Base-by-base conservation (phyloP, 1,140 invertebrate genomes). In the Centruroides sculpturatus region DNA sequence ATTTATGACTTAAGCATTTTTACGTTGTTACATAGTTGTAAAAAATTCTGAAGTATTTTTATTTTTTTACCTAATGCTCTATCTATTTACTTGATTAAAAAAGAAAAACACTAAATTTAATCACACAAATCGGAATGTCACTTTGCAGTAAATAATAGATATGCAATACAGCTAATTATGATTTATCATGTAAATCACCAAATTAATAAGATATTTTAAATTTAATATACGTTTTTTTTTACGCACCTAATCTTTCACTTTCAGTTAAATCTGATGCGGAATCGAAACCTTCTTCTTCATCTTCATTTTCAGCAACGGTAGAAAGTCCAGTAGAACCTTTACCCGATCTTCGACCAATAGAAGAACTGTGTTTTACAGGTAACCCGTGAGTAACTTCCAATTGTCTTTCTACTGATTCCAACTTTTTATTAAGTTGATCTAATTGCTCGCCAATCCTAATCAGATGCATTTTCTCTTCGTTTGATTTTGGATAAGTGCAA, bases 401-500 rank as follows among this genome's bases (percentile, higher is more conserved):
- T 5, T 65, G 64, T 54, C 62, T 58, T 36, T 61, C 63, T 4
- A 67, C 13, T 5, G 35, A 55, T 8, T 53, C 47, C 5, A 66
- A 23, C 46, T 68, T 65, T 67, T 85, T 88, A 59, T 82, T 83
- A 12, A 94, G 79, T 46, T 81, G 81, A 56, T 92, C 86, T 62
- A 94, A 74, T 1, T 87, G 87, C 57, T 92, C 87, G 0, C 89
- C 86, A 65, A 94, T 93, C 48, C 86, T 82, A 13, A 90, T 78
- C 1, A 93, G 76, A 69, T 93, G 89, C 47, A 89, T 82, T 69
- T 89, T 85, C 69, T 93, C 89, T 69, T 92, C 86, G 1, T 85
- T 84, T 4, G 86, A 82, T 73, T 90, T 90, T 5, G 86, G 87
- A 70, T 94, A 88, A 0, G 90, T 92, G 67, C 89, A 94, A 23